Conservation (phyloP, 2,797 vertebrate species). For the Thaleichthys pacificus region DNA sequence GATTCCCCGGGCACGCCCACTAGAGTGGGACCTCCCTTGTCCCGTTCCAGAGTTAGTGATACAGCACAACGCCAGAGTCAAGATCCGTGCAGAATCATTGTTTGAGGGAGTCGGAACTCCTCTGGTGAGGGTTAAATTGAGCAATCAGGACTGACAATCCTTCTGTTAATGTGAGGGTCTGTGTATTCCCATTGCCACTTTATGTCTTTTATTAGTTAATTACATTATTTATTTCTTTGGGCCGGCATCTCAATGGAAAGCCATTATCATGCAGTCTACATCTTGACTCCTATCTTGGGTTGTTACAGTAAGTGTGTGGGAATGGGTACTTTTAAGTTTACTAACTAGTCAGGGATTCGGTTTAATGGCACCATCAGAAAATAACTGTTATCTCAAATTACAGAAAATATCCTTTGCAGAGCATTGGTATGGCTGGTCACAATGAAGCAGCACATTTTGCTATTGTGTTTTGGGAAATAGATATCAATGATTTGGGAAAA, state of each 20-base stretch:
- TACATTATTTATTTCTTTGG: slow-evolving; percentile 53
- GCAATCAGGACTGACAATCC: slow-evolving; percentile 53
- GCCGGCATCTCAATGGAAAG: slow-evolving; percentile 40
- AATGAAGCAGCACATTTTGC: slow-evolving; percentile 34
- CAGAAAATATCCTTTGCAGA: slow-evolving; percentile 37
- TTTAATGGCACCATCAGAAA: slow-evolving; percentile 44
- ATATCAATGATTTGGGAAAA: slow-evolving; percentile 32
- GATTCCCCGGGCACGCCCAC: slow-evolving; percentile 19
- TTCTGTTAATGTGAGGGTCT: slow-evolving; percentile 53
- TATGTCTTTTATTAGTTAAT: slow-evolving; percentile 56
- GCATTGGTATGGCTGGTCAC: slow-evolving; percentile 33
- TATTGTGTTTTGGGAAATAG: slow-evolving; percentile 30
- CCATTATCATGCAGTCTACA: slow-evolving; percentile 43
- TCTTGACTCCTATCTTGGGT: slow-evolving; percentile 18
- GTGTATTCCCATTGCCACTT: slow-evolving; percentile 43
- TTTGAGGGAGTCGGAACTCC: slow-evolving; percentile 24
- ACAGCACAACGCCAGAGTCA: slow-evolving; percentile 8
- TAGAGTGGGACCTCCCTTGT: slow-evolving; percentile 11
- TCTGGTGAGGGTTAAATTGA: slow-evolving; percentile 59
- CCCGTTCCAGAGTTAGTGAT: slow-evolving; percentile 13
- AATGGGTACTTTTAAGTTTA: slow-evolving; percentile 28
- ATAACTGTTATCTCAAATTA: slow-evolving; percentile 46
- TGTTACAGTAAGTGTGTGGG: slow-evolving; percentile 34
- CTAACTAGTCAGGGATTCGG: slow-evolving; percentile 46
- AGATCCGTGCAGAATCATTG: slow-evolving; percentile 18